Evolutionary conservation across 2,113 vertebrate species (phyloP).

Genomic region (Antennarius striatus): DNA sequence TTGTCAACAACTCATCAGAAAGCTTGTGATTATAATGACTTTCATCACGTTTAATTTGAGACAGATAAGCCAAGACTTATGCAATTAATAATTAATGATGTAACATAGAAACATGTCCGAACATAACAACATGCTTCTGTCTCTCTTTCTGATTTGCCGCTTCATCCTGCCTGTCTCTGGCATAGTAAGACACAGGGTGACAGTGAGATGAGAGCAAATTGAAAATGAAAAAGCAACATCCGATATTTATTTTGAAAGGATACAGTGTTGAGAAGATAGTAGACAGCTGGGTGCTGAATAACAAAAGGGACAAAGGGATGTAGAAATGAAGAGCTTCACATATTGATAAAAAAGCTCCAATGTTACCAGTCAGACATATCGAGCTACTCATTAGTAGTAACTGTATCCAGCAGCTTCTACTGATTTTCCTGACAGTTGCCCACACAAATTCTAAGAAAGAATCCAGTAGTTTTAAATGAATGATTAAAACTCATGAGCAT

Average conservation of each 20-base stretch:
- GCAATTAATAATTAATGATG: background rate
- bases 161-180: constrained; percentile 13
- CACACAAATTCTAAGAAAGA: constrained; percentile 14
- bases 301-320: constrained; percentile 25
- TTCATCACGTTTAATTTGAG: constrained; percentile 18
- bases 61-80: background rate
- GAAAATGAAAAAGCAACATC: constrained; percentile 35
- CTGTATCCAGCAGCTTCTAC: constrained; percentile 25
- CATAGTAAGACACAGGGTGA: constrained; percentile 8
- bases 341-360: constrained; percentile 10
- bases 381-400: constrained; percentile 42
- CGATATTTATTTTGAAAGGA: constrained; percentile 36
- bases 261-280: constrained; percentile 8
- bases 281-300: constrained; percentile 12
- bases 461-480: background rate
- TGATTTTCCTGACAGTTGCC: constrained; percentile 29
- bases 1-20: constrained; percentile 13
- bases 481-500: constrained; percentile 30
- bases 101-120: constrained; percentile 1
- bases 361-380: constrained; percentile 16
- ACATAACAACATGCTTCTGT: background rate
- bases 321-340: constrained; percentile 36
- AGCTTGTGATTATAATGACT: background rate
- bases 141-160: background rate
- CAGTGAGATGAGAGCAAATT: constrained; percentile 34